Evolutionary conservation across 2,113 vertebrate genomes (phyloP).

Genomic region (Dascyllus trimaculatus): DNA sequence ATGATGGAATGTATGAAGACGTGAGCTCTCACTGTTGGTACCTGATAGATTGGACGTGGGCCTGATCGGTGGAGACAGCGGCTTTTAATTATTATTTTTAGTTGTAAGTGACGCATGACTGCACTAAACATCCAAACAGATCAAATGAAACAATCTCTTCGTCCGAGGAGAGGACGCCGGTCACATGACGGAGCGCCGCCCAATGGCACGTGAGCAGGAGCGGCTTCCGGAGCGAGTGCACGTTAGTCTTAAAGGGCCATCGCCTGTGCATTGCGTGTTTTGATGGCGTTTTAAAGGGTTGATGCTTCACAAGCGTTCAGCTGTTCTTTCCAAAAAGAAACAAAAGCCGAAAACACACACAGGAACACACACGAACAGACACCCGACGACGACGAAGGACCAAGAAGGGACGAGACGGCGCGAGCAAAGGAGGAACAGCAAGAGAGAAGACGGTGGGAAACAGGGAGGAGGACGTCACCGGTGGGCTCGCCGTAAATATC

Average conservation of each 20-base stretch:
- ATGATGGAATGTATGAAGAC: constrained; percentile 13
- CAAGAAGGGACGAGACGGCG: background rate
- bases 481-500: background rate
- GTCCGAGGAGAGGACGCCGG: constrained; percentile 26
- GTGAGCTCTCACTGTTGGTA: constrained; percentile 35
- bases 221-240: constrained; percentile 54
- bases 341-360: constrained; percentile 29
- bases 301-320: constrained; percentile 72
- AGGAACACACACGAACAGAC: background rate
- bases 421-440: constrained; percentile 50
- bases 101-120: background rate
- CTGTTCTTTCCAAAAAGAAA: constrained; percentile 42
- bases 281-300: constrained; percentile 83
- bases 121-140: background rate
- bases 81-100: background rate
- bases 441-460: constrained; percentile 41
- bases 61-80: constrained; percentile 3
- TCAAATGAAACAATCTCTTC: constrained; percentile 38
- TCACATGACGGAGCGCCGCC: constrained; percentile 25
- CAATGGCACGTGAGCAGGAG: constrained; percentile 49
- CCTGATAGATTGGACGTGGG: constrained; percentile 37
- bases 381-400: constrained; percentile 1
- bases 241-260: constrained; percentile 84
- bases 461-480: constrained; percentile 23
- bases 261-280: constrained; percentile 80